These are phyloP conservation scores for Scopus umbretta DNA, from an alignment of 2,113 vertebrate genomes.

Conservation along the genomic window DNA sequence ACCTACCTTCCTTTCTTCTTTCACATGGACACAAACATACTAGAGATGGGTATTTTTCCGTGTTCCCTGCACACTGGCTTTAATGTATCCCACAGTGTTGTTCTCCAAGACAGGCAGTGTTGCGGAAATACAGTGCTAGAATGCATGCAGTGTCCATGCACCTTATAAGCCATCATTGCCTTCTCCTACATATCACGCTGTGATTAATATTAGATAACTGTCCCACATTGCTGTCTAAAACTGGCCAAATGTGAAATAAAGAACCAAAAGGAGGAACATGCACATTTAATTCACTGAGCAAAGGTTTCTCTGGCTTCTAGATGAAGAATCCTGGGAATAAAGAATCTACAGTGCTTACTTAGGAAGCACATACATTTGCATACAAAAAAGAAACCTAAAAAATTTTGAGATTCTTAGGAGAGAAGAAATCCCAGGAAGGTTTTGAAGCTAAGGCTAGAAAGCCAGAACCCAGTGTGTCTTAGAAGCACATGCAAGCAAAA, in stretches of 20 bases:
- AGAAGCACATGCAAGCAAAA: not conserved
- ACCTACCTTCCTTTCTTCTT: not conserved
- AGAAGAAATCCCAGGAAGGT: not conserved
- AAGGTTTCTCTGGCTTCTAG: not conserved
- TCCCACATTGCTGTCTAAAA: not conserved
- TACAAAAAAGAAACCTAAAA: not conserved
- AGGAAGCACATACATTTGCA: not conserved
- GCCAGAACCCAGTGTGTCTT: not conserved
- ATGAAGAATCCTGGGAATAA: not conserved
- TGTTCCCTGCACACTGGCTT: not conserved
- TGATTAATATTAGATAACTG: not conserved
- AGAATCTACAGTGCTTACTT: not conserved
- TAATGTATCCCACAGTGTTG: not conserved
- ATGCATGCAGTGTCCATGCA: not conserved
- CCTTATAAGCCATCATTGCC: not conserved
- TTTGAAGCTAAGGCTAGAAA: slow-evolving; percentile 13
- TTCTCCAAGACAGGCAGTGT: not conserved
- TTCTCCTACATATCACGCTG: not conserved
- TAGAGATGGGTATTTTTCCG: not conserved
- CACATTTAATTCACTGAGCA: not conserved
- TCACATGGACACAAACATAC: not conserved
- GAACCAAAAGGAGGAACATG: not conserved
- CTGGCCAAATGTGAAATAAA: not conserved
- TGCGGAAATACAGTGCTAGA: not conserved
- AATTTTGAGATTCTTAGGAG: not conserved